Base-by-base conservation (phyloP, 1,140 invertebrate genomes). In the Sweltsa coloradensis region DNA sequence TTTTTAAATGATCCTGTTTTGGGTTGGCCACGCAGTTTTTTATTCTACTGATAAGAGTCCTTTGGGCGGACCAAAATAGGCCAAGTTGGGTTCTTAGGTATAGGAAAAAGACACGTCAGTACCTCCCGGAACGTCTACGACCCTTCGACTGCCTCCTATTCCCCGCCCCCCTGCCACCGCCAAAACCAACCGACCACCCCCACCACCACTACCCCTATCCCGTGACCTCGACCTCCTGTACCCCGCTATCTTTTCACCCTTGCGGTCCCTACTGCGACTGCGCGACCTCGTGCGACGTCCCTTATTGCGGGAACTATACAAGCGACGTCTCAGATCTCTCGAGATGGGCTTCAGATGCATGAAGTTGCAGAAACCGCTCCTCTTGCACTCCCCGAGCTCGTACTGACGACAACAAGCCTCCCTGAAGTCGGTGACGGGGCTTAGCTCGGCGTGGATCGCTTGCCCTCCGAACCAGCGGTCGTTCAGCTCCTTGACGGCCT, bases 331-430 rank as follows among this genome's bases (percentile, higher is more conserved):
- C 22, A 97, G 65, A 60, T 93, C 90, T 53, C 92, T 69, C 0
- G 92, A 97, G 58, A 99, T 98, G 27, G 94, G 94, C 62, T 97
- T 98, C 60, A 99, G 71, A 64, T 99, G 96, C 95, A 99, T 98
- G 64, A 99, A 99, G 70, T 99, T 99, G 66, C 96, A 99, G 67
- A 99, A 99, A 39, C 95, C 96, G 60, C 92, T 95, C 46, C 96
- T 72, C 1, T 91, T 97, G 63, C 95, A 98, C 70, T 97, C 94
- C 5, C 94, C 93, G 87, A 97, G 95, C 72, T 98, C 95, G 68
- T 99, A 98, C 67, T 99, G 96, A 40, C 95, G 79, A 66, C 96
- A 99, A 65, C 96, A 98, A 18, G 95, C 95, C 74, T 99, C 96
- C 58, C 94, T 75, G 63, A 99, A 99, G 68, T 99, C 96, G 47